Evolutionary conservation across 2,113 vertebrate species (phyloP), one percentile per base, ranked within the genome.

Genomic region (Seriola aureovittata): DNA sequence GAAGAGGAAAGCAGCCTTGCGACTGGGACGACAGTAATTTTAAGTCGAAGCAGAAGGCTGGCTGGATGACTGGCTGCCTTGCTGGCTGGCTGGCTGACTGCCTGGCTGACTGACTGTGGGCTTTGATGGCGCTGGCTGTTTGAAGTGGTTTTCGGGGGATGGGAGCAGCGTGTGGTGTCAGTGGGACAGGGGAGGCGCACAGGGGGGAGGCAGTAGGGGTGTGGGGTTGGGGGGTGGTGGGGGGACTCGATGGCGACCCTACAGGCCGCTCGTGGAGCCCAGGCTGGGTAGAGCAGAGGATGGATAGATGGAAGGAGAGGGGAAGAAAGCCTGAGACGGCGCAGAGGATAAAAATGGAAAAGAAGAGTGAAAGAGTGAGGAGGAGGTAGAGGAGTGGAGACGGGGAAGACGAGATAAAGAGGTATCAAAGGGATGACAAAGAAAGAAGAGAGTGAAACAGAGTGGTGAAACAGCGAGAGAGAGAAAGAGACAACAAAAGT

Each of bases 21-120:
- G 91, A 95, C 94, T 93, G 91, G 91, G 94, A 95, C 94, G 89
- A 94, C 91, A 94, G 91, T 93, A 91, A 93, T 93, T 94, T 95
- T 96, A 96, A 95, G 94, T 95, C 81, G 86, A 96, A 96, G 94
- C 95, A 96, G 95, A 96, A 96, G 95, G 94, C 92, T 91, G 85
- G 87, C 86, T 86, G 93, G 83, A 85, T 86, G 90, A 85, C 90
- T 88, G 85, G 82, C 88, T 92, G 89, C 78, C 88, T 91, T 85
- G 82, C 89, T 92, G 90, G 84, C 90, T 91, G 93, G 67, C 90
- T 92, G 89, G 73, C 92, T 89, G 89, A 75, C 92, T 92, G 89
- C 78, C 92, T 92, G 93, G 88, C 91, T 93, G 85, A 85, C 89
- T 93, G 93, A 89, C 91, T 90, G 89, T 82, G 90, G 89, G 89